Percentiles rank a stretch among this genome's conserved stretches.
Evolutionary conservation across 2,113 vertebrate species (phyloP).

Genomic region (Deroptyus accipitrinus): DNA sequence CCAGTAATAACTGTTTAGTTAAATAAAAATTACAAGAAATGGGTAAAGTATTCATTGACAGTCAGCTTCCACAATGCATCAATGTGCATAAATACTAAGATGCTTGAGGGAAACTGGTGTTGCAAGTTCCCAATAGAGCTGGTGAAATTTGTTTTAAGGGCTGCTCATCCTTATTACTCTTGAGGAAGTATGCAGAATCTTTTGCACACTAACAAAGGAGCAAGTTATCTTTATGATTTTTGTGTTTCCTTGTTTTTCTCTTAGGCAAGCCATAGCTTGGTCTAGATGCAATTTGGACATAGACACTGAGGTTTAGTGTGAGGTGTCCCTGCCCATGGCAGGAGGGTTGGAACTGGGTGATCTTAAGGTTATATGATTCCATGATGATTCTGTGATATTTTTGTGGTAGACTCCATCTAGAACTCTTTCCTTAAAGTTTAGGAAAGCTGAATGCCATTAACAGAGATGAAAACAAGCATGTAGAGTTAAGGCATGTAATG

Average conservation of each 20-base stretch:
- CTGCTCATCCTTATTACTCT: neutral
- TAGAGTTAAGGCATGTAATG: neutral
- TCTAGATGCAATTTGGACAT: neutral
- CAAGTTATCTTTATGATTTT: neutral
- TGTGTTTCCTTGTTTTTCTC: neutral
- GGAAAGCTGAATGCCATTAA: neutral
- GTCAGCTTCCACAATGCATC: neutral
- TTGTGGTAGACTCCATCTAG: neutral
- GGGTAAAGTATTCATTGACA: neutral
- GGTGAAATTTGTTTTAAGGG: neutral
- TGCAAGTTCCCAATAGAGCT: neutral
- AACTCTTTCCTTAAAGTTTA: neutral
- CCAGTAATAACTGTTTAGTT: neutral
- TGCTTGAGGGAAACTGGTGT: neutral
- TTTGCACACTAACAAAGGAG: neutral
- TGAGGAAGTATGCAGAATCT: neutral
- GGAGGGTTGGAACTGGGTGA: neutral
- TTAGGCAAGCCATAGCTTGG: neutral
- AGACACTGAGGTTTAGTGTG: neutral
- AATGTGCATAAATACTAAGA: neutral
- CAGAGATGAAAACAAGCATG: neutral
- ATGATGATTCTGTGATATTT: neutral
- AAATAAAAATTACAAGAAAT: neutral
- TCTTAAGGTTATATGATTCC: neutral
- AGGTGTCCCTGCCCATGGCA: neutral